Evolutionary conservation across 2,888 invertebrate genomes (phyloP), one percentile per base, ranked within the genome.

Genomic region (Sinelater perroti): DNA sequence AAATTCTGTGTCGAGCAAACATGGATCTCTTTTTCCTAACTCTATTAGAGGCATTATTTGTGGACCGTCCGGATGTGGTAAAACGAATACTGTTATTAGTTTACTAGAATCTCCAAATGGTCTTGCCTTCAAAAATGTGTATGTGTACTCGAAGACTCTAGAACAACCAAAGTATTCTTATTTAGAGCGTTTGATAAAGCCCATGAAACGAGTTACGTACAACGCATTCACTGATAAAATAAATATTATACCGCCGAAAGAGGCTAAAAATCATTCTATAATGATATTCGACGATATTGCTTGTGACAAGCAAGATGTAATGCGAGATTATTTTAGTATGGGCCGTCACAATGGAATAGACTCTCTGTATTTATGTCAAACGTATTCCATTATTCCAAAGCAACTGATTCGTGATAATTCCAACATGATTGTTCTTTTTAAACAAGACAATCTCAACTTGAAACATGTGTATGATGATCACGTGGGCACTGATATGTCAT

Each of bases 231-330:
- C 18, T 8, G 61, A 62, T 13, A 64, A 64, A 35, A 63, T 63
- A 10, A 61, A 67, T 2, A 55, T 68, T n/a, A 51, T 67, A 38
- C 7, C 53, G 24, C 67, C 68, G 4, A 10, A 62, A 2, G 56
- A 68, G 13, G 69, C 70, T 2, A 62, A 62, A 63, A 35, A 38
- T 49, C 67, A 71, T 64, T 74, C 72, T 6, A 63, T 77, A 13
- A 68, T 76, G 56, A 72, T 78, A 40, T 77, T 77, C 58, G 75
- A 76, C 62, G 75, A 76, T 67, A 69, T 76, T 14, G 68, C 69
- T 10, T 73, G 71, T 28, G 72, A 70, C n/a, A 70, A 70, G 45
- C 70, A 72, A 56, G 57, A 68, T 30, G 65, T 63, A 26, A 69
- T 75, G n/a, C 56, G 68, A 53, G 46, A 57, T 4, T 73, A 67